Percentiles rank a stretch among this genome's conserved stretches.
These are phyloP conservation scores for Cheilinus undulatus DNA, from an alignment of 2,113 vertebrate species.

Conservation along the genomic window DNA sequence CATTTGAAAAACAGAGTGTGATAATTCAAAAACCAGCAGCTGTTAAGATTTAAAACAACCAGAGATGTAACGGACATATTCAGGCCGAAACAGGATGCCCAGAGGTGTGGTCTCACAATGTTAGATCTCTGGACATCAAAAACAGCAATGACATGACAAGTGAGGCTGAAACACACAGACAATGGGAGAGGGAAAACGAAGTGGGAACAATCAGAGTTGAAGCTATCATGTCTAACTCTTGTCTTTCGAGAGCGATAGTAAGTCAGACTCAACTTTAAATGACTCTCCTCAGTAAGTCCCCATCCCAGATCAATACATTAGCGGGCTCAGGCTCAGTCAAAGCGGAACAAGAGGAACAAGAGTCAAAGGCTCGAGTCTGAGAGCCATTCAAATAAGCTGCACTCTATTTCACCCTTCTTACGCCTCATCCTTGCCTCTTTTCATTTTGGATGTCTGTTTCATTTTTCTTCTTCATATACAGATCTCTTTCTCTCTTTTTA, in stretches of 20 bases:
- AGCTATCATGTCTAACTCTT: slow-evolving; percentile 25
- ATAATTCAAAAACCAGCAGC: slow-evolving; percentile 9
- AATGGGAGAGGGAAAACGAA: not conserved
- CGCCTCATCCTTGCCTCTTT: slow-evolving; percentile 39
- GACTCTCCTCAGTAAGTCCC: slow-evolving; percentile 46
- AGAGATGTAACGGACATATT: slow-evolving; percentile 47
- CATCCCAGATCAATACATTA: slow-evolving; percentile 47
- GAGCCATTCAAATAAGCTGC: slow-evolving; percentile 58
- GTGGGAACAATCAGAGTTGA: slow-evolving; percentile 10
- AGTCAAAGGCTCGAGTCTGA: slow-evolving; percentile 57
- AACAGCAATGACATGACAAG: slow-evolving; percentile 13
- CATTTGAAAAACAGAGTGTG: too few relatives aligned
- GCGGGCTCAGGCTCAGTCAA: slow-evolving; percentile 29
- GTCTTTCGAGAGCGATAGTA: slow-evolving; percentile 24
- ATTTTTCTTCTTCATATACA: slow-evolving; percentile 47
- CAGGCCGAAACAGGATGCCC: slow-evolving; percentile 29
- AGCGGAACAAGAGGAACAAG: slow-evolving; percentile 44
- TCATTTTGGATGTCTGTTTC: slow-evolving; percentile 51
- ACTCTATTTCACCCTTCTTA: slow-evolving; percentile 59
- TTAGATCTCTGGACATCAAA: slow-evolving; percentile 22
- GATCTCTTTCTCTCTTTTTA: slow-evolving; percentile 25
- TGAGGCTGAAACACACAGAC: slow-evolving; percentile 9
- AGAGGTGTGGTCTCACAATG: slow-evolving; percentile 30
- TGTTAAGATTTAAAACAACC: slow-evolving; percentile 5
- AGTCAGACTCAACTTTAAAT: slow-evolving; percentile 64